Evolutionary conservation across 2,888 invertebrate genomes (phyloP).

Genomic region (Leptopilina myrica): DNA sequence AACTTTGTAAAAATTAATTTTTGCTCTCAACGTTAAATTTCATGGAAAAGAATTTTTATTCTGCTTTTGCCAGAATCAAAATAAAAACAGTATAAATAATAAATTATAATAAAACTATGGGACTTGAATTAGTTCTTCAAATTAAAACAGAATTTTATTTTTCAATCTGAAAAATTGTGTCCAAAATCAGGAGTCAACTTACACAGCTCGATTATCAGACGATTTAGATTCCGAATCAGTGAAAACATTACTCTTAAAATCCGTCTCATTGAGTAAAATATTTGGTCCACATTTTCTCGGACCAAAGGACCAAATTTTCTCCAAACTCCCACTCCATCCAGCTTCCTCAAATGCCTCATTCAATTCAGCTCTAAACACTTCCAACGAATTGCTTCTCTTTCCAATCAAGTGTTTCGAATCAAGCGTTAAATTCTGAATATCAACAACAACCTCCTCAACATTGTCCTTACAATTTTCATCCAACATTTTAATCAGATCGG

Average conservation of each 20-base stretch:
- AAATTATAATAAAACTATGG: too few species aligned
- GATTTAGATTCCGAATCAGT: conserved; percentile 74
- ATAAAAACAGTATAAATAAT: too few species aligned
- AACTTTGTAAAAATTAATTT: too few species aligned
- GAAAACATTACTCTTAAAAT: conserved; percentile 81
- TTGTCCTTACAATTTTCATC: conserved; percentile 74
- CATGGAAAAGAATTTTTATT: neutral
- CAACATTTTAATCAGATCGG: conserved; percentile 84
- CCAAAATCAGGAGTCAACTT: conserved; percentile 53
- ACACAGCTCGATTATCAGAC: conserved; percentile 65
- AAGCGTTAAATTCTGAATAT: conserved; percentile 53
- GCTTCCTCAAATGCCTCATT: conserved; percentile 80
- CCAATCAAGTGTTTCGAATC: conserved; percentile 64
- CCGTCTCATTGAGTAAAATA: conserved; percentile 89
- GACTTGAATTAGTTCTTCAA: too few species aligned
- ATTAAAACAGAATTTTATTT: too few species aligned
- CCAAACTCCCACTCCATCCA: conserved; percentile 78
- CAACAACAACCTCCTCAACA: conserved; percentile 47
- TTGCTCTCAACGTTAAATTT: too few species aligned
- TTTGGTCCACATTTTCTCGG: conserved; percentile 94
- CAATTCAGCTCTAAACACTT: conserved; percentile 79
- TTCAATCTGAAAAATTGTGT: too few species aligned
- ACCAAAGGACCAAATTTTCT: conserved; percentile 94
- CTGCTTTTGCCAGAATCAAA: too few species aligned
- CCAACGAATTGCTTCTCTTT: conserved; percentile 69